Percentiles rank a stretch among this genome's conserved stretches.
Evolutionary conservation across 2,888 invertebrate genomes (phyloP).

Genomic region (Dolomedes plantarius): DNA sequence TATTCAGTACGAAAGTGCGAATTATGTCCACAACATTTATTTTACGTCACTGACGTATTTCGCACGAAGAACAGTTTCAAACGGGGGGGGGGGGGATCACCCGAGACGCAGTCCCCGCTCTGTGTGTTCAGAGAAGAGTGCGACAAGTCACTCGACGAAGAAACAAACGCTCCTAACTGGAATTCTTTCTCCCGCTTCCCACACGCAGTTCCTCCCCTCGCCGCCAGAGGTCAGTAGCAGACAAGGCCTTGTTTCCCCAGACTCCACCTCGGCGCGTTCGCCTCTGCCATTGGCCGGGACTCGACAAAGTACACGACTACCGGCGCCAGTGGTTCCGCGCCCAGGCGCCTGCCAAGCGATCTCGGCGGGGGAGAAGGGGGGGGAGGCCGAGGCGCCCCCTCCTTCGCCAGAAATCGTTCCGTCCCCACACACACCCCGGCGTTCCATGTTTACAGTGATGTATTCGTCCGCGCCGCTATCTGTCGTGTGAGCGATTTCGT

Average conservation of each 20-base stretch:
- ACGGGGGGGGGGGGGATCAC: too few relatives aligned
- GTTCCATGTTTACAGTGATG: slow-evolving; percentile 49
- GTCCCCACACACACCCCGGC: slow-evolving; percentile 15
- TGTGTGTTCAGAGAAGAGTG: too few relatives aligned
- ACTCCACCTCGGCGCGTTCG: slow-evolving; percentile 24
- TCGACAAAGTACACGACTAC: slow-evolving; percentile 49
- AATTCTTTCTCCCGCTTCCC: background rate
- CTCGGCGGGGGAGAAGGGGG: slow-evolving; percentile 30
- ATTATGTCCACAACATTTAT: too few relatives aligned
- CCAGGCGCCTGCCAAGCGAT: slow-evolving; percentile 38
- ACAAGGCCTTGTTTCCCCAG: background rate
- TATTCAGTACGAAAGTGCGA: too few relatives aligned
- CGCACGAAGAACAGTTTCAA: too few relatives aligned
- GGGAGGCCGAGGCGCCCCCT: slow-evolving; percentile 19
- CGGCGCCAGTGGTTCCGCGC: slow-evolving; percentile 54
- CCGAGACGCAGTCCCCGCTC: too few relatives aligned
- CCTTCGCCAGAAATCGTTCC: slow-evolving; percentile 7
- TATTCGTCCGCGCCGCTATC: background rate
- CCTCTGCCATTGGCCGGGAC: slow-evolving; percentile 22
- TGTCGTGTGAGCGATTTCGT: slow-evolving; percentile 10
- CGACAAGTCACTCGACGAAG: too few relatives aligned
- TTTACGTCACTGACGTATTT: too few relatives aligned
- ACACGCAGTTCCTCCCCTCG: background rate
- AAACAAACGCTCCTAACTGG: too few relatives aligned
- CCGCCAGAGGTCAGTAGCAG: slow-evolving; percentile 58